Conservation (phyloP, 1,140 invertebrate species). For the Thaumatotibia leucotreta region DNA sequence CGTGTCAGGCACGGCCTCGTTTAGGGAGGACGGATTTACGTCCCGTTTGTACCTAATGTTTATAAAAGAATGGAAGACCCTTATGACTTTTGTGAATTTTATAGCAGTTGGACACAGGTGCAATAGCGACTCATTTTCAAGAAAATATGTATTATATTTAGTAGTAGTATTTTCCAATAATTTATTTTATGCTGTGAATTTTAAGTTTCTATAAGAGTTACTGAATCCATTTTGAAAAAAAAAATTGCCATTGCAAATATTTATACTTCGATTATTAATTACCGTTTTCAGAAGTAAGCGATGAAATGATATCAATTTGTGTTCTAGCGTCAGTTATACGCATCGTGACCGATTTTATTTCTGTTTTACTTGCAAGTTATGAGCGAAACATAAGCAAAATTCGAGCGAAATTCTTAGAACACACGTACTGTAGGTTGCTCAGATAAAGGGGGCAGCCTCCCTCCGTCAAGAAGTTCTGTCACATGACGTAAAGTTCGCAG, state of each 20-base stretch:
- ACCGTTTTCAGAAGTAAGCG: too few relatives aligned
- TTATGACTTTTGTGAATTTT: background rate
- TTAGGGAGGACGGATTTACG: constrained; percentile 15
- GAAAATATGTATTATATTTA: background rate
- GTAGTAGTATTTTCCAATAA: background rate
- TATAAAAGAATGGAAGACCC: background rate
- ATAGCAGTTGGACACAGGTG: too few relatives aligned
- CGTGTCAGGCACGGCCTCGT: constrained; percentile 14
- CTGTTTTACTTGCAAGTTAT: background rate
- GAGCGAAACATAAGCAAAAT: background rate
- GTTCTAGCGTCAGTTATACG: background rate
- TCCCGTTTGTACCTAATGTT: constrained; percentile 20
- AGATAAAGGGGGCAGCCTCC: background rate
- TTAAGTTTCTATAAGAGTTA: too few relatives aligned
- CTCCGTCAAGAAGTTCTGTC: background rate
- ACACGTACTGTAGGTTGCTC: background rate
- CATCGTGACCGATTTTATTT: background rate
- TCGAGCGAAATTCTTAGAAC: background rate
- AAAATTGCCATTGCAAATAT: too few relatives aligned
- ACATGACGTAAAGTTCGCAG: background rate
- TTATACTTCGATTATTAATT: too few relatives aligned
- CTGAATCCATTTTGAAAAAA: too few relatives aligned
- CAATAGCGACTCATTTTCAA: background rate
- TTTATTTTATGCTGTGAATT: background rate
- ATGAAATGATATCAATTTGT: background rate